Evolutionary conservation across 1,140 invertebrate genomes (phyloP), one percentile per base, ranked within the genome.

Genomic region (Ips nitidus): DNA sequence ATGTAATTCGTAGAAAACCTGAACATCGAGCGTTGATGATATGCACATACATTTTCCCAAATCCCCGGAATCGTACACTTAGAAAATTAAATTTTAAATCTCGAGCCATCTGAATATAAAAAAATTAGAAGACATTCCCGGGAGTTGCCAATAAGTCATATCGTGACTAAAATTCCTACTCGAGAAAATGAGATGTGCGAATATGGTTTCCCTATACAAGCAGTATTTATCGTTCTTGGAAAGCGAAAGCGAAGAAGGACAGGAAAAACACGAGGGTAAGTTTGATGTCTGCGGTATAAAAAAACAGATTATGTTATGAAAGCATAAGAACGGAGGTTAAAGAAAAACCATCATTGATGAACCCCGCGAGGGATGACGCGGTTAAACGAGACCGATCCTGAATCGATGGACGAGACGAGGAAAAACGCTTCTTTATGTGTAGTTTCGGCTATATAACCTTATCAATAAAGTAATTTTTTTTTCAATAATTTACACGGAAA

Each of bases 221-320:
- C 63, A 55, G 52, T 66, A 66, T 66, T 66, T 66, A 56, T 66
- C 63, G 63, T 66, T 56, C 43, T 43, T 43, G 41, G 45, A 66
- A 56, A 55, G n/a, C n/a, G 52, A 42, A 39, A 40, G 2, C 1
- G 45, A 42, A 41, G 22, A 66, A 22, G 43, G 43, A 57, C 52
- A 43, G n/a, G 43, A 57, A 40, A 66, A 66, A 42, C 63, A 52
- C 58, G 55, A 50, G 64, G 70, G 55, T 70, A 66, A 67, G 63
- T 68, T 72, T 72, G 70, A 70, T 74, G 73, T 74, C 67, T 62
- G 70, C 56, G 55, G 71, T 70, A 70, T 67, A 62, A 74, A 74
- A 73, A 74, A 74, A 74, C 72, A 74, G 70, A 74, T 72, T 72
- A 72, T 65, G 73, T 72, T 74, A 74, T 74, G 70, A 74, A 74